Conservation (phyloP, 1,140 invertebrate species). For the Lordiphosa collinella region DNA sequence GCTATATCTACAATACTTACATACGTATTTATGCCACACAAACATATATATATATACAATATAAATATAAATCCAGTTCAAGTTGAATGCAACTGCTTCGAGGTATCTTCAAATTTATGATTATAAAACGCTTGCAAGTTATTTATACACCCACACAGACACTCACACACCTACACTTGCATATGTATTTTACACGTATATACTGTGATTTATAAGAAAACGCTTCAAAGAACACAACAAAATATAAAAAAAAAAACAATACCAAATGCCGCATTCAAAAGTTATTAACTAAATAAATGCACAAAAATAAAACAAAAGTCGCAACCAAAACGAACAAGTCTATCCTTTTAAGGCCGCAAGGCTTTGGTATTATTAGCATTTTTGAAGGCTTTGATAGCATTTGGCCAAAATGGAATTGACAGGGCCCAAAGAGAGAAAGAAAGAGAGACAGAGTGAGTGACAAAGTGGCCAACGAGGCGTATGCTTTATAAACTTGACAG, state of each 20-base stretch:
- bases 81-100: conserved; percentile 55
- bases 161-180: conserved; percentile 31
- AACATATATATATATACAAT: conserved; percentile 20
- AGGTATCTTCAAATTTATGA: conserved; percentile 48
- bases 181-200: conserved; percentile 76
- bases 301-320: conserved; percentile 55
- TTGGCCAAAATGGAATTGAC: conserved; percentile 24
- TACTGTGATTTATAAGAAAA: conserved; percentile 78
- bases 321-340: conserved; percentile 54
- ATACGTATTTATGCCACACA: conserved; percentile 7
- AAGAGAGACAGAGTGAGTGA: conserved; percentile 20
- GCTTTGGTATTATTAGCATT: conserved; percentile 38
- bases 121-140: conserved; percentile 64
- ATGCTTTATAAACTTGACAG: conserved; percentile 50
- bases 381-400: conserved; percentile 11
- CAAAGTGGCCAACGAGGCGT: conserved; percentile 59
- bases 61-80: conserved; percentile 43
- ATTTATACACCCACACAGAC: conserved; percentile 42
- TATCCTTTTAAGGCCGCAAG: conserved; percentile 49
- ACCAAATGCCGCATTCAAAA: conserved; percentile 34
- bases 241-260: conserved; percentile 21
- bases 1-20: conserved; percentile 37
- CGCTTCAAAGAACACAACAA: conserved; percentile 58
- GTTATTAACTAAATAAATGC: conserved; percentile 75
- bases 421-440: neutral